Evolutionary conservation across 2,797 vertebrate genomes (phyloP).

Genomic region (Myotis vivesi): DNA sequence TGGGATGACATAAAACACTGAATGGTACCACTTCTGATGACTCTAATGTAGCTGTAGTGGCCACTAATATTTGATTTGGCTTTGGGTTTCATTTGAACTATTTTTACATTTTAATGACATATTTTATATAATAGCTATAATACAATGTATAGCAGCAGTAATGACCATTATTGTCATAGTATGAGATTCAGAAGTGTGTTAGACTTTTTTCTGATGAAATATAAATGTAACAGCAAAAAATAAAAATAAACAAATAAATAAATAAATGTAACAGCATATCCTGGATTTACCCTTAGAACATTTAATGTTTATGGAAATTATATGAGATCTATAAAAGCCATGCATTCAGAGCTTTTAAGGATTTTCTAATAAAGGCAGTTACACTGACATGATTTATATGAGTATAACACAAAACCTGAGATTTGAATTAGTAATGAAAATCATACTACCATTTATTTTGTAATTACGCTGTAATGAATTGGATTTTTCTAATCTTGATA

Average conservation of each 20-base stretch:
- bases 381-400: background rate
- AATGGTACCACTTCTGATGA: background rate
- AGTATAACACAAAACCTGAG: background rate
- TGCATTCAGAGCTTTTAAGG: background rate
- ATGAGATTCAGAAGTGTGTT: background rate
- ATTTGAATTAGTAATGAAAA: slow-evolving; percentile 21
- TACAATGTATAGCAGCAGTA: background rate
- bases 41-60: background rate
- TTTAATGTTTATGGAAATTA: slow-evolving; percentile 24
- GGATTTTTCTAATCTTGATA: background rate
- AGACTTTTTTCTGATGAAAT: slow-evolving; percentile 8
- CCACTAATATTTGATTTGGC: background rate
- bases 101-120: slow-evolving; percentile 25
- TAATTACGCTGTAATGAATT: background rate
- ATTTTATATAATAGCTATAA: background rate
- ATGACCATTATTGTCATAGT: background rate
- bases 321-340: background rate
- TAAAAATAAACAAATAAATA: too few species aligned
- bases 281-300: background rate
- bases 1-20: background rate
- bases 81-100: slow-evolving; percentile 18
- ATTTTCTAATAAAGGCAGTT: slow-evolving; percentile 8
- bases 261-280: background rate
- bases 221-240: background rate
- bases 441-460: slow-evolving; percentile 24